Evolutionary conservation across 2,888 invertebrate species (phyloP), one percentile per base, ranked within the genome.

Genomic region (Philopedon plagiatum): DNA sequence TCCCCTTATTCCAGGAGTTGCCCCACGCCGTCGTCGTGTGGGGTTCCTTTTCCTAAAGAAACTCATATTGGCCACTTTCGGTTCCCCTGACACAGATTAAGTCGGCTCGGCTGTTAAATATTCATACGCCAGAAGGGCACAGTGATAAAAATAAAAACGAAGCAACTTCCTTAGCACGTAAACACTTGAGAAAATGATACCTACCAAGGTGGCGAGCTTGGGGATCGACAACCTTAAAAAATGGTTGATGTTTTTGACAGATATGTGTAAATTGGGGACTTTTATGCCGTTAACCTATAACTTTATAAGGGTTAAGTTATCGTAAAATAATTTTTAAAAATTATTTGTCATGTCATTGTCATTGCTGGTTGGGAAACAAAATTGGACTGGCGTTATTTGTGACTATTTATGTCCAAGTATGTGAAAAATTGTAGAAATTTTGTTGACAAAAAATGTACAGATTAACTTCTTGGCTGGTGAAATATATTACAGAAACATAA

Each of bases 31-130:
- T 71, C 77, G 76, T 75, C 72, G 76, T 71, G 71, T 60, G 66
- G 67, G 75, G 70, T 66, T 72, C 64, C 67, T n/a, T n/a, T n/a
- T n/a, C n/a, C n/a, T n/a, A 41, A 81, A 82, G 81, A 80, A 85
- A 85, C 84, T 85, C 85, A 85, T 85, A 85, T 85, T 84, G 85
- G 85, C 85, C 82, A 85, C 83, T 84, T 83, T 81, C 80, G 77
- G 80, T 78, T 88, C 88, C 88, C 88, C 82, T 84, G 87, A 86
- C 87, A 87, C 87, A 88, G 88, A 88, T 88, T 88, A 88, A 88
- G 88, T 85, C 85, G 83, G 85, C 86, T 85, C 83, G 84, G 82
- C 82, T 85, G 86, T 88, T 88, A 88, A 88, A 88, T 88, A 88
- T 88, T 88, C 88, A 88, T 88, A 86, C 84, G 85, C 85, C 84